Base-by-base conservation (phyloP, 2,797 vertebrate species). In the Tachyglossus aculeatus region DNA sequence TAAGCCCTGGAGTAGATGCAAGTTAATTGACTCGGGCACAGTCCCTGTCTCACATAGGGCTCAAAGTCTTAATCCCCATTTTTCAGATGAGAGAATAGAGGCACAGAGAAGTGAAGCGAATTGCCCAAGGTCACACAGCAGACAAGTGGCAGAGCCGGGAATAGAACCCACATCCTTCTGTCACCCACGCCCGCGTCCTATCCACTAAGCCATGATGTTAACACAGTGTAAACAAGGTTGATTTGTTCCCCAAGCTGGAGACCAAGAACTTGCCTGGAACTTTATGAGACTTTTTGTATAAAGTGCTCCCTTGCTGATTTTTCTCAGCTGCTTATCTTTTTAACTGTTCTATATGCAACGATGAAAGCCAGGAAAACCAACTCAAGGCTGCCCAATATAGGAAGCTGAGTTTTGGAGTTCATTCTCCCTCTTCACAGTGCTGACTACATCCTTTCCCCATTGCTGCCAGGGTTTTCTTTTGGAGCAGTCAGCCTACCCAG, bases 371-470 rank as follows among this genome's bases (percentile, higher is more conserved):
- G 85, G 88, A 80, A n/a, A n/a, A 88, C 84, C 90, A 88, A 86
- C 88, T 88, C 86, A 85, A 81, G 81, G 39, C 48, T 60, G 47
- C 71, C 88, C 57, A 9, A 7, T 79, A 80, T 83, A 81, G 88
- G 87, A 81, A 74, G 73, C 60, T 81, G 83, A 92, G 88, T 89
- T 88, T 81, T 82, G 88, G 85, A 83, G n/a, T 85, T 86, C 86
- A 82, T 77, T 71, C 0, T 75, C 81, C 74, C 84, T 84, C 73
- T 88, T 67, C 22, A 39, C 18, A n/a, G 5, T 4, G 45, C 70
- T 0, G n/a, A 48, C 72, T 89, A 74, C 55, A 72, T 51, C 61
- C 74, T 34, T 73, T 70, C 41, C 68, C 56, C 38, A 5, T 2
- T 21, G 56, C 70, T 81, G 72, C 86, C 80, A 85, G n/a, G 66